Percentiles rank a stretch among this genome's conserved stretches.
Conservation (phyloP, 2,888 invertebrate genomes). For the Alentia gelatinosa region DNA sequence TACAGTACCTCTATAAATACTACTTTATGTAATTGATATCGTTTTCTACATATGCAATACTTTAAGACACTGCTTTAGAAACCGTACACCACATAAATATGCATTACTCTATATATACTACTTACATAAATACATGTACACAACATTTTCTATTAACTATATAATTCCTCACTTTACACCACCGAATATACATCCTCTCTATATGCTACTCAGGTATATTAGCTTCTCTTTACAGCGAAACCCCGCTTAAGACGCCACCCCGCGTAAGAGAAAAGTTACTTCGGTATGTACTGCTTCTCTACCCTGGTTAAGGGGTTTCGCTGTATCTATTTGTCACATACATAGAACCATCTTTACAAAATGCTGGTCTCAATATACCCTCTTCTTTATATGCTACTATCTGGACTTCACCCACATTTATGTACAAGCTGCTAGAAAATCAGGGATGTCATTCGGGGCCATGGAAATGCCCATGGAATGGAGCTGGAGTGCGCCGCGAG, state of each 20-base stretch:
- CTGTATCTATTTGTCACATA: not conserved
- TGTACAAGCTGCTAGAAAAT: no score
- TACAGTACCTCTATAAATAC: no score
- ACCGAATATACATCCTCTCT: not conserved
- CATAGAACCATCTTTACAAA: not conserved
- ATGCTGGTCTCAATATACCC: no score
- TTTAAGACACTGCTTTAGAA: no score
- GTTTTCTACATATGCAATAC: no score
- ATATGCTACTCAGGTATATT: not conserved
- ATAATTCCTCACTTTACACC: not conserved
- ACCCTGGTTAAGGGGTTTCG: not conserved
- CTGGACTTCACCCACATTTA: not conserved
- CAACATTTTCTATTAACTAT: not conserved
- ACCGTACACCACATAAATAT: no score
- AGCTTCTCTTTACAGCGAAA: not conserved
- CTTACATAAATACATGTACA: not conserved
- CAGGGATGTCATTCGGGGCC: no score
- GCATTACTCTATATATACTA: not conserved
- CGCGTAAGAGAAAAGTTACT: no score
- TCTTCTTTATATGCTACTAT: not conserved
- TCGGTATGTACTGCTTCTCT: not conserved
- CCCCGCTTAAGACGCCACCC: not conserved
- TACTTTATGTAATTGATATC: no score
- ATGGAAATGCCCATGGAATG: no score
- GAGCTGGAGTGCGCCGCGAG: no score